Evolutionary conservation across 2,888 invertebrate species (phyloP).

Genomic region (Uropetala carovei): DNA sequence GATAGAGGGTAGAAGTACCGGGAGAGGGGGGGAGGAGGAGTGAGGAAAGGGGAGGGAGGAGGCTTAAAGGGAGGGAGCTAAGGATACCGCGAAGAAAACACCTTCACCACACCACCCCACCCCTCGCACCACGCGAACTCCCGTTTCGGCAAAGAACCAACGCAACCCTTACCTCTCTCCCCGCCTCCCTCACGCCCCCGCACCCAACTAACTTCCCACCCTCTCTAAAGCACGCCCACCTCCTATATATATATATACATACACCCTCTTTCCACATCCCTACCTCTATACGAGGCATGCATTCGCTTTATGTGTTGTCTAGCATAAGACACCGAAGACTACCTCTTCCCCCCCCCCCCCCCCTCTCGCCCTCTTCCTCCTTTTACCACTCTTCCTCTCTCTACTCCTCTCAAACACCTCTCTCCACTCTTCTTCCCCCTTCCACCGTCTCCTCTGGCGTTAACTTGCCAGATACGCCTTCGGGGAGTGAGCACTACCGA

Average conservation of each 20-base stretch:
- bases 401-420: background rate
- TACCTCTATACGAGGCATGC: conserved; percentile 59
- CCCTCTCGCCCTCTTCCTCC: background rate
- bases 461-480: conserved; percentile 2
- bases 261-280: conserved; percentile 30
- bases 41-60: background rate
- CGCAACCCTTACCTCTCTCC: conserved; percentile 9
- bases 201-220: background rate
- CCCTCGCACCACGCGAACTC: background rate
- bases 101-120: conserved; percentile 47
- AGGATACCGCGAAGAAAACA: conserved; percentile 61
- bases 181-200: background rate
- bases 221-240: background rate
- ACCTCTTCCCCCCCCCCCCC: background rate
- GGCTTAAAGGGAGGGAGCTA: conserved; percentile 37
- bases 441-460: background rate
- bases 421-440: background rate
- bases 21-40: conserved; percentile 24
- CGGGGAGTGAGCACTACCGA: background rate
- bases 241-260: background rate
- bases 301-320: conserved; percentile 57
- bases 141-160: conserved; percentile 36
- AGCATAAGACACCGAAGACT: conserved; percentile 47
- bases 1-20: background rate
- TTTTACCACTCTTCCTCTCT: background rate